Percentiles rank a stretch among this genome's conserved stretches.
phyloP scores from a whole-genome alignment of 2,888 invertebrate genomes.

The Uropetala carovei region DNA sequence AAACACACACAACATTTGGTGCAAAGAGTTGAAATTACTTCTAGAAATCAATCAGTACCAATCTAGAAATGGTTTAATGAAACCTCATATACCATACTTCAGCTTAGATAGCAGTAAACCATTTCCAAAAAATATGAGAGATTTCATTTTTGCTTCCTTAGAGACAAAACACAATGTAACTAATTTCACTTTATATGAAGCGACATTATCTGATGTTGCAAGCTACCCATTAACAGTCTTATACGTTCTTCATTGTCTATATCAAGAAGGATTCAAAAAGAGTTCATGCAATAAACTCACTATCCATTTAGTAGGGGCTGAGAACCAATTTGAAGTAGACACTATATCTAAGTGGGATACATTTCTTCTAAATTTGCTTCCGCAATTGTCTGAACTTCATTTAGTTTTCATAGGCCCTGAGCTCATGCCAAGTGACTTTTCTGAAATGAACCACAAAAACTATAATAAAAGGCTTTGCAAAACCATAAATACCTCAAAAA shows the following conservation, averaged over 20 bases:
- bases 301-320: slow-evolving; percentile 82
- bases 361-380: slow-evolving; percentile 82
- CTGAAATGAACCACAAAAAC: slow-evolving; percentile 77
- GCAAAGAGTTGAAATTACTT: slow-evolving; percentile 80
- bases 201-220: slow-evolving; percentile 78
- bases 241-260: slow-evolving; percentile 74
- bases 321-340: slow-evolving; percentile 84
- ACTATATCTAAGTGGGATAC: slow-evolving; percentile 84
- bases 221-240: slow-evolving; percentile 82
- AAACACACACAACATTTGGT: slow-evolving; percentile 79
- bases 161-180: slow-evolving; percentile 9
- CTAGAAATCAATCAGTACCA: slow-evolving; percentile 80
- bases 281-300: slow-evolving; percentile 69
- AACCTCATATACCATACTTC: slow-evolving; percentile 78
- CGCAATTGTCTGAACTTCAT: slow-evolving; percentile 77
- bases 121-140: slow-evolving; percentile 66
- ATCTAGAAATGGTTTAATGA: slow-evolving; percentile 78
- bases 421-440: slow-evolving; percentile 80
- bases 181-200: slow-evolving; percentile 65
- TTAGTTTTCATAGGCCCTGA: slow-evolving; percentile 83
- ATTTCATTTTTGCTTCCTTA: slow-evolving; percentile 65
- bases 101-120: not conserved
- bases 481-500: slow-evolving; percentile 41
- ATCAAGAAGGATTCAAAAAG: slow-evolving; percentile 67
- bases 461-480: not conserved